Conservation (phyloP, 2,113 vertebrate genomes). For the Corythaeola cristata region DNA sequence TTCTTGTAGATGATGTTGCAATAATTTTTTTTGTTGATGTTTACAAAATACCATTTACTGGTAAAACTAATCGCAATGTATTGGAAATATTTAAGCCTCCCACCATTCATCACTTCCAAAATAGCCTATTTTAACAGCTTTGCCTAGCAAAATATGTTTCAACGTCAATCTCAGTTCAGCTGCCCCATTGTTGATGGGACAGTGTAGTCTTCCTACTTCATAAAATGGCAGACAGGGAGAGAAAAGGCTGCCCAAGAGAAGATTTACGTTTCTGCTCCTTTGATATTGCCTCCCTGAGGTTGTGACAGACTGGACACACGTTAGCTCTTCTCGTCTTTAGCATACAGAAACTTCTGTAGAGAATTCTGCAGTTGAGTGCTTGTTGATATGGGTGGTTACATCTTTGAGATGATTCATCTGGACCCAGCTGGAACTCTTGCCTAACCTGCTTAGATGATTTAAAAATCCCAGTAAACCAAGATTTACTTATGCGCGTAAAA, state of each 20-base stretch:
- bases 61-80: not conserved
- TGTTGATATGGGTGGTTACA: rapidly evolving
- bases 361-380: not conserved
- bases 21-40: not conserved
- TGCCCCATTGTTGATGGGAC: rapidly evolving
- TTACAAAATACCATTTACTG: not conserved
- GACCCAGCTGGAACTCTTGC: not conserved
- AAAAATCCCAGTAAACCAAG: not conserved
- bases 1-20: not conserved
- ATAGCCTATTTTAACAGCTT: not conserved
- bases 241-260: not conserved
- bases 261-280: not conserved
- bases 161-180: not conserved
- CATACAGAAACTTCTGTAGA: not conserved
- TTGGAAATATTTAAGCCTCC: not conserved
- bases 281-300: not conserved
- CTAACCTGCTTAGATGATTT: not conserved
- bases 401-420: not conserved
- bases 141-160: not conserved
- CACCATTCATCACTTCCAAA: not conserved
- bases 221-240: not conserved
- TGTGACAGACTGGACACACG: not conserved
- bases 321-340: not conserved
- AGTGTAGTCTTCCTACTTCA: not conserved
- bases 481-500: not conserved